Evolutionary conservation across 2,888 invertebrate species (phyloP), one percentile per base, ranked within the genome.

Genomic region (Zygogramma bicolorata): DNA sequence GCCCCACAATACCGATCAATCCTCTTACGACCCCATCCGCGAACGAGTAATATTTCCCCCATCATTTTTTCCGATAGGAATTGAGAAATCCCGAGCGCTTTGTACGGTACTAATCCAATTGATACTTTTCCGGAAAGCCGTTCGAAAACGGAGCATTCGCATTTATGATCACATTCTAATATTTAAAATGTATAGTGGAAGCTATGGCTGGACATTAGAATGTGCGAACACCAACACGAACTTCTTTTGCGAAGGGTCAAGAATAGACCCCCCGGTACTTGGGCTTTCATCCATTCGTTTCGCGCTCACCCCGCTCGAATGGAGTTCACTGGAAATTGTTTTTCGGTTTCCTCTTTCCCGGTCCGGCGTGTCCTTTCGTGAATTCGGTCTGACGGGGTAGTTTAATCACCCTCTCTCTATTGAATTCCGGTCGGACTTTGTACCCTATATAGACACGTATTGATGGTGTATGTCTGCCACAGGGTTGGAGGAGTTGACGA

Each of bases 291-390:
- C 53, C 53, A 53, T 53, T 53, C 27, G n/a, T 27, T 46, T 27
- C 53, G 53, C 8, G 25, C n/a, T 53, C 27, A 53, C 22, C 53
- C 25, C 53, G 53, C 22, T 4, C 25, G 53, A 53, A 53, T 53
- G n/a, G 53, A 53, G 53, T 27, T 53, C 53, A 8, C 4, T n/a
- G 53, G 25, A 53, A 53, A 53, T n/a, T 53, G 53, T 46, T 46
- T 46, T 46, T 46, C 46, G 46, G 18, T 46, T 34, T 34, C 13
- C 34, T 46, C 46, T n/a, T n/a, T 46, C 15, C 15, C n/a, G 25
- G 27, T 53, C 27, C 5, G 22, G 22, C 25, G n/a, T 1, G 2
- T 53, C 27, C 53, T 53, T 53, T n/a, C 8, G 13, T 8, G n/a
- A 18, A 8, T 27, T 27, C 53, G 53, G 27, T 53, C n/a, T 13